Percentiles rank a stretch among this genome's conserved stretches.
Evolutionary conservation across 2,113 vertebrate species (phyloP).

Genomic region (Pantherophis guttatus): DNA sequence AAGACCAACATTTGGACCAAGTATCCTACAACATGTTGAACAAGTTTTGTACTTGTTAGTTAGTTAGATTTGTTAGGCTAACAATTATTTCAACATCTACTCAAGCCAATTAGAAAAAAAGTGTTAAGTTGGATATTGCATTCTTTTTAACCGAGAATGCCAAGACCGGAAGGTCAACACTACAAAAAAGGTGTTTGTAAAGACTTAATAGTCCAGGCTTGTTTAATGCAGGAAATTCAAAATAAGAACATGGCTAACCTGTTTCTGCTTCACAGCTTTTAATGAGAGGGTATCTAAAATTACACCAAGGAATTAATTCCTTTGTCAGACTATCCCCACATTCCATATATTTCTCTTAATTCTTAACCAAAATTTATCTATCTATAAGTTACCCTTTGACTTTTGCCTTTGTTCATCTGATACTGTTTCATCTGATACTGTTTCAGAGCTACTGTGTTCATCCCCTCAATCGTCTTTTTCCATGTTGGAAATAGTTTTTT

Average conservation of each 20-base stretch:
- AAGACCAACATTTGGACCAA: background rate
- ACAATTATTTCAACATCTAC: background rate
- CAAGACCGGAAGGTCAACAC: background rate
- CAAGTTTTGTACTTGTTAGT: background rate
- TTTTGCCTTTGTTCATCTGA: background rate
- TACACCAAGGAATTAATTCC: background rate
- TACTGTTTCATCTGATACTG: background rate
- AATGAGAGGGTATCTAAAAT: background rate
- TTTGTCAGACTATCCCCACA: background rate
- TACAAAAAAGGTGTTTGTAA: background rate
- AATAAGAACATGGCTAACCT: background rate
- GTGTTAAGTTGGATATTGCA: background rate
- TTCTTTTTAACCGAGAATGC: background rate
- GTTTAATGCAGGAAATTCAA: background rate
- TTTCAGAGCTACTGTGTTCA: background rate
- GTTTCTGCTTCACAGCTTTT: background rate
- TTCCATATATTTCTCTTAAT: background rate
- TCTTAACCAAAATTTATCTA: background rate
- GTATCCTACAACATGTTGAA: background rate
- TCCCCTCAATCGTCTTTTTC: background rate
- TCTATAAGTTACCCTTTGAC: background rate
- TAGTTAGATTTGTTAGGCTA: background rate
- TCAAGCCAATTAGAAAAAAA: background rate
- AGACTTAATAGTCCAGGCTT: background rate
- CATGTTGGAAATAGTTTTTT: background rate